Base-by-base conservation (phyloP, 2,888 invertebrate species). In the Drosophila phalerata region DNA sequence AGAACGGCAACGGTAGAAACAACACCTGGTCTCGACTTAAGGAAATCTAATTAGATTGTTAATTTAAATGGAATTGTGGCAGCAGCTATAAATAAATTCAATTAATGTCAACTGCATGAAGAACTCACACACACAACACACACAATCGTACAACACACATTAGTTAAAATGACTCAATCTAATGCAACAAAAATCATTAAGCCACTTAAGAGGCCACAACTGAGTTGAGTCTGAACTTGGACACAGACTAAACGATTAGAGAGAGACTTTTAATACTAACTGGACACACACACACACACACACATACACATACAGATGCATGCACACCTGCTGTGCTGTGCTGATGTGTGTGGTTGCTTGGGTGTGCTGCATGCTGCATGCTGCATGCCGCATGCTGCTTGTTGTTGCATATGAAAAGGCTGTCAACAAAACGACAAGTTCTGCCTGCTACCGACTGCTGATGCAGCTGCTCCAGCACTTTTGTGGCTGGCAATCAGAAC, bases 141-240 rank as follows among this genome's bases (percentile, higher is more conserved):
- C 28, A 25, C 28, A 58, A 40, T 32, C 63, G 66, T 9, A 52
- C 30, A 43, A 47, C 10, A 67, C 28, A 57, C 47, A 69, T 79
- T 76, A 69, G 63, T 65, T 71, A 48, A 63, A 62, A 69, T 52
- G 69, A 75, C 70, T 80, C 83, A 83, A 80, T 80, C 73, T 70
- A 73, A 88, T 57, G 70, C 65, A 78, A 83, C 84, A 76, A 83
- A 88, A 84, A 88, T 88, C 73, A 81, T 81, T 83, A 84, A 84
- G 88, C 78, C 86, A 83, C 79, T 85, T 82, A 68, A 76, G 58
- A 69, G 58, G 60, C 53, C 37, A 48, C 62, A 79, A 60, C 75
- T 53, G 69, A 73, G 63, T 45, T 47, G 28, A 58, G 37, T 28
- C 30, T 49, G 17, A 57, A 25, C 43, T 57, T 40, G 52, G 43